Percentiles rank a stretch among this genome's conserved stretches.
phyloP scores from a whole-genome alignment of 2,797 vertebrate species.

The Tenualosa ilisha region DNA sequence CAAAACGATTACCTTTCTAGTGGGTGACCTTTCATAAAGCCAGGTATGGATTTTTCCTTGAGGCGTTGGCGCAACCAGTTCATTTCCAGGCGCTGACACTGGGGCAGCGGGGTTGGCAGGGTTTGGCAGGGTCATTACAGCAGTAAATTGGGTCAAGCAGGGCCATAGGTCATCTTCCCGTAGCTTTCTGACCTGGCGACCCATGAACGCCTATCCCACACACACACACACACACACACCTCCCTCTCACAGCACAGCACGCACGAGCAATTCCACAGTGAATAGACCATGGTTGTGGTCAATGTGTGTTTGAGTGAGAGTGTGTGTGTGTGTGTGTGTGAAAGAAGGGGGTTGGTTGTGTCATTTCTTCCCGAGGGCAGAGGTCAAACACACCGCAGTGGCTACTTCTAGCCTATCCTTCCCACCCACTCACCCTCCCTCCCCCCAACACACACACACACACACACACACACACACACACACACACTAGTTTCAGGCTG shows the following conservation, averaged over 20 bases:
- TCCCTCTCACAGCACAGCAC: constrained; percentile 34
- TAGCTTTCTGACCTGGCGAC: constrained; percentile 63
- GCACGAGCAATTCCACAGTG: constrained; percentile 31
- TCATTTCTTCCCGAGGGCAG: constrained; percentile 3
- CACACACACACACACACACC: constrained; percentile 27
- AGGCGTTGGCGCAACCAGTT: constrained; percentile 38
- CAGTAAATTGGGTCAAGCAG: constrained; percentile 72
- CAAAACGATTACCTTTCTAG: constrained; percentile 15
- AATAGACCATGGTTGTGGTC: background rate
- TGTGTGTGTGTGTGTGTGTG: constrained; percentile 12
- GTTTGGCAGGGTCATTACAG: constrained; percentile 64
- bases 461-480: no score
- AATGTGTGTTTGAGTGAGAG: background rate
- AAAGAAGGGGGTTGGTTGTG: background rate
- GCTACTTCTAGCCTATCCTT: background rate
- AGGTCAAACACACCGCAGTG: constrained; percentile 12
- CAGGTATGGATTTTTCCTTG: constrained; percentile 58
- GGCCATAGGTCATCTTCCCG: constrained; percentile 65
- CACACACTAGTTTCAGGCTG: background rate
- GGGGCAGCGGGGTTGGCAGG: constrained; percentile 62
- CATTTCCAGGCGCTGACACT: constrained; percentile 59
- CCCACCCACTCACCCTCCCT: background rate
- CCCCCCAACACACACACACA: constrained; percentile 42
- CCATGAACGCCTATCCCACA: constrained; percentile 49
- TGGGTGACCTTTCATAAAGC: constrained; percentile 56